These are phyloP conservation scores for Sebastes fasciatus DNA, from an alignment of 2,113 vertebrate genomes.

Conservation along the genomic window DNA sequence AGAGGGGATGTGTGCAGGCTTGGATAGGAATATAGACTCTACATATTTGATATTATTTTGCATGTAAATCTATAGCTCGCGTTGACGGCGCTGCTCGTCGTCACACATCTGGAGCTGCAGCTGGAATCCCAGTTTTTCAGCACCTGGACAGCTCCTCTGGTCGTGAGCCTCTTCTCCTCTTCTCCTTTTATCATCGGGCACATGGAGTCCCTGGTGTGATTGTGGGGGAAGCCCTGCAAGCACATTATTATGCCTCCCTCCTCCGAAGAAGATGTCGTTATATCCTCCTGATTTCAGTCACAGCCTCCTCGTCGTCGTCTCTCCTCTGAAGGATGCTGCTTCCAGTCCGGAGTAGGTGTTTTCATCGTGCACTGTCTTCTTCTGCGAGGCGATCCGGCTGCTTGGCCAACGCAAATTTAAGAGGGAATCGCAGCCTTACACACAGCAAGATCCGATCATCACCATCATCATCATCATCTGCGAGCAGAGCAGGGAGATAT, in stretches of 20 bases:
- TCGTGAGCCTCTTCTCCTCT: slow-evolving; percentile 37
- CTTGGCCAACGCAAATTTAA: slow-evolving; percentile 74
- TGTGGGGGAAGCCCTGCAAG: slow-evolving; percentile 77
- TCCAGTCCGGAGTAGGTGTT: slow-evolving; percentile 69
- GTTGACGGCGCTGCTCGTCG: slow-evolving; percentile 30
- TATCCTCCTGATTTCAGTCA: slow-evolving; percentile 60
- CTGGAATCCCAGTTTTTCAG: slow-evolving; percentile 72
- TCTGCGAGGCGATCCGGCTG: slow-evolving; percentile 73
- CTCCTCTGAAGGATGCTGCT: slow-evolving; percentile 82
- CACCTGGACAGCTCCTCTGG: slow-evolving; percentile 82
- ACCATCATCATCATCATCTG: slow-evolving; percentile 61
- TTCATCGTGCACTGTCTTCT: slow-evolving; percentile 75
- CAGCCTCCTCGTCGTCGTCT: slow-evolving; percentile 54
- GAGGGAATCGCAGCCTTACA: slow-evolving; percentile 77
- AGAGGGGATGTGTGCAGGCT: slow-evolving; percentile 43
- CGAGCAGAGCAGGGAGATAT: slow-evolving; percentile 78
- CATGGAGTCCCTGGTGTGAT: slow-evolving; percentile 80
- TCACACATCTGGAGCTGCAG: slow-evolving; percentile 52
- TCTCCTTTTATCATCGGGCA: slow-evolving; percentile 50
- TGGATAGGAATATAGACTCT: neutral
- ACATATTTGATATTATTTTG: neutral
- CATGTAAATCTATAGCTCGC: neutral
- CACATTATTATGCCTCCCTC: slow-evolving; percentile 65
- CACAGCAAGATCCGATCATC: slow-evolving; percentile 71
- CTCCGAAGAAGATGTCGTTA: slow-evolving; percentile 56